phyloP scores from a whole-genome alignment of 2,113 vertebrate species.

The Bettongia penicillata region DNA sequence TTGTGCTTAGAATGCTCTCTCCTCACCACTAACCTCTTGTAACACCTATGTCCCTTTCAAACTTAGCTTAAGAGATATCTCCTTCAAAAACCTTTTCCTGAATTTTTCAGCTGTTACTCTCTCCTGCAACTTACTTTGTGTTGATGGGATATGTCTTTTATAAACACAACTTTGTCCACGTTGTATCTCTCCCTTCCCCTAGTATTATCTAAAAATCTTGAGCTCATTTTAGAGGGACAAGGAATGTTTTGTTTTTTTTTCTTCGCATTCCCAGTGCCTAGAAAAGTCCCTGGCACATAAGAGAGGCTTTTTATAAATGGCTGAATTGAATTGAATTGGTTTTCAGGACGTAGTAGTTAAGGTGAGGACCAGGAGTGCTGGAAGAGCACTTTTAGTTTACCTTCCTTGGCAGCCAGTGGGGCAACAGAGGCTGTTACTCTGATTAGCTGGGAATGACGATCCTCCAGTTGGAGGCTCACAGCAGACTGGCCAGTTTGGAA shows the following conservation, averaged over 20 bases:
- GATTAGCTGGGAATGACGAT: accelerated
- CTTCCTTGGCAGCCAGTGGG: neutral
- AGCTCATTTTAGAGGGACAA: neutral
- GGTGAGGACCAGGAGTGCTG: neutral
- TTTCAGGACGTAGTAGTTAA: neutral
- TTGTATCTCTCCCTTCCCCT: neutral
- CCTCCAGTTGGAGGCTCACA: neutral
- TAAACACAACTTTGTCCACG: neutral
- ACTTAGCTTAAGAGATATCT: neutral
- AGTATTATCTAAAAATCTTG: neutral
- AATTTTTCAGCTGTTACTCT: neutral
- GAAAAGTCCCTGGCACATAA: neutral
- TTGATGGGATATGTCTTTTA: neutral
- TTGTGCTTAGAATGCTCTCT: neutral
- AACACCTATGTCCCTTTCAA: neutral
- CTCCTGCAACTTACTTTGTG: neutral
- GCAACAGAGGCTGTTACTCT: too few relatives aligned
- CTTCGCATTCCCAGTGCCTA: neutral
- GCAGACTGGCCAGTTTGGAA: neutral
- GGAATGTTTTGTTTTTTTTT: neutral
- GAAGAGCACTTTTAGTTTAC: neutral
- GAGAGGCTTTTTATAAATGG: neutral
- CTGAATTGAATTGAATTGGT: neutral
- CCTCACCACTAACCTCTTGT: neutral
- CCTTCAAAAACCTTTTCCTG: neutral